Base-by-base conservation (phyloP, 2,888 invertebrate genomes). In the Cephalotes varians region DNA sequence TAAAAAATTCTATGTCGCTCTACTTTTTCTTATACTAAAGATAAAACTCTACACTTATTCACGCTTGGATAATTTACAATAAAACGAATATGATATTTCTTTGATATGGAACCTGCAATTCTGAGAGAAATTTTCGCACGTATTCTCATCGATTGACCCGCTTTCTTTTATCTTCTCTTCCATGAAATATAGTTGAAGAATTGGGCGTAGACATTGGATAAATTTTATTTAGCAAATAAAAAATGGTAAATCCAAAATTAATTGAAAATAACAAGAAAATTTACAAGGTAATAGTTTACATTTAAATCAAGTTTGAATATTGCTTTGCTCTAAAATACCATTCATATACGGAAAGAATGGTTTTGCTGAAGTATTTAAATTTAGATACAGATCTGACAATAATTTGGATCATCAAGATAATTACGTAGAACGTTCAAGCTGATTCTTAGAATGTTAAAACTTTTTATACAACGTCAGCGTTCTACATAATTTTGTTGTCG, bases 21-120 rank as follows among this genome's bases (percentile, higher is more conserved):
- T 67, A 76, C 15, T 65, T 49, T 28, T 54, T 67, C 40, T 76
- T 15, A 40, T 51, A 54, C 4, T 21, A n/a, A 69, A 12, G 34
- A 54, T 69, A 51, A 69, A 65, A 69, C 7, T 58, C 15, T 44
- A 58, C 6, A 76, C n/a, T 76, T 51, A 40, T 76, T 69, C 71
- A 69, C 28, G 76, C 73, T 64, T 51, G 51, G 51, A 54, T 67
- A 67, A 67, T 44, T 67, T 51, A 67, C 28, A 67, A n/a, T 69
- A 54, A 76, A 54, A 21, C 51, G 76, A 67, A 51, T 67, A 34
- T 34, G 47, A 51, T 74, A 76, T 76, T 51, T 28, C 51, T 67
- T 76, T 76, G 76, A 69, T 28, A 40, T 10, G 28, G 2, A 40
- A 9, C 71, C 37, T 67, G 4, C 69, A 51, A 67, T 28, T 76